Evolutionary conservation across 2,113 vertebrate genomes (phyloP), one percentile per base, ranked within the genome.

Genomic region (Coturnix japonica): DNA sequence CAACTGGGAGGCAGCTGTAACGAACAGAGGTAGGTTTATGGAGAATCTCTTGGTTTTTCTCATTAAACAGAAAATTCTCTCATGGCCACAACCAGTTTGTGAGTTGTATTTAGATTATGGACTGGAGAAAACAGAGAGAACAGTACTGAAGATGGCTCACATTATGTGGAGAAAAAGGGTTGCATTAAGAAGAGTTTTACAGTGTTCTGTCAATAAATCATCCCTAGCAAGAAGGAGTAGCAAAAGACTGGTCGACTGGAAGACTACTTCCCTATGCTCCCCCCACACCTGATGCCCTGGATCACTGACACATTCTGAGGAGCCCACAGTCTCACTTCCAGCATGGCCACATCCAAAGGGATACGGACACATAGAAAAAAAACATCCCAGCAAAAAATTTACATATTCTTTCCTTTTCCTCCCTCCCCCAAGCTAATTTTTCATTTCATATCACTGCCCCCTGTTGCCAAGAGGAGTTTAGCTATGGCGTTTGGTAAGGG

Each of bases 401-500:
- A 54, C 61, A 54, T 10, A 37, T 78, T 75, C 33, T 43, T 87
- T 87, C 43, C 60, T 87, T 72, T 43, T 21, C 39, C 79, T 85
- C 81, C 69, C 56, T 80, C 81, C 51, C 54, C 17, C 54, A 6
- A 9, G 60, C 75, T 76, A 22, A 57, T 93, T 89, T 89, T 93
- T 95, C 87, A 83, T 95, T 95, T 94, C 82, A 49, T 93, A 91
- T 91, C 94, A 44, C 74, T 70, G 46, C 87, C 81, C 69, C 85
- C 61, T 65, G 92, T 77, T 94, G 92, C 85, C 89, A 92, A 91
- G 75, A 93, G 78, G 53, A 93, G 85, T 94, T 89, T 92, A 96
- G 92, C 92, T 96, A 87, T 60, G 96, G 89, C 76, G 91, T 92
- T 92, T 91, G 91, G 87, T 95, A 91, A 93, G 95, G 94, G 95